phyloP scores from a whole-genome alignment of 2,113 vertebrate genomes.

The Hemibagrus wyckioides region DNA sequence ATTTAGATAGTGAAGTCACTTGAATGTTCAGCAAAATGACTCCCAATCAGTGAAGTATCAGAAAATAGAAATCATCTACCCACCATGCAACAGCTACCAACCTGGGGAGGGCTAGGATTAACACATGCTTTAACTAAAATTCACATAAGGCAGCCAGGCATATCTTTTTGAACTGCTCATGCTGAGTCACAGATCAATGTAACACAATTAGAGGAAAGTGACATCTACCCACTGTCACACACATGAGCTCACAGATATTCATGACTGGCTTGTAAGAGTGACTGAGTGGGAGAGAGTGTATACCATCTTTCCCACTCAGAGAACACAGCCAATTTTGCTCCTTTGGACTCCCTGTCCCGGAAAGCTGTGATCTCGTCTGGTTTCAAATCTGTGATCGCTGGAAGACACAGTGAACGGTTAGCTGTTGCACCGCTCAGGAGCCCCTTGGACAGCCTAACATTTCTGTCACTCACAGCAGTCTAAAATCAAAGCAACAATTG shows the following conservation, averaged over 20 bases:
- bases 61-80: conserved; percentile 5
- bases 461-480: not conserved
- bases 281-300: too few relatives aligned
- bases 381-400: not conserved
- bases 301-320: not conserved
- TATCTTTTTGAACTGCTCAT: not conserved
- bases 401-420: not conserved
- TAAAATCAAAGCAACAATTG: conserved; percentile 23
- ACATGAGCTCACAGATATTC: not conserved
- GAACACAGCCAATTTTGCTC: not conserved
- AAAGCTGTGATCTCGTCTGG: not conserved
- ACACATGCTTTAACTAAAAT: not conserved
- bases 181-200: not conserved
- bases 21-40: conserved; percentile 16
- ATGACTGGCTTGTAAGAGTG: not conserved
- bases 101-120: not conserved
- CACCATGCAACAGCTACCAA: not conserved
- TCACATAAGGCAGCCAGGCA: not conserved
- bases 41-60: conserved; percentile 11
- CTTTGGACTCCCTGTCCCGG: not conserved
- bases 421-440: not conserved
- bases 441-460: not conserved
- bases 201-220: not conserved
- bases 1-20: conserved; percentile 18
- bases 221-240: not conserved